Base-by-base conservation (phyloP, 2,797 vertebrate genomes). In the Brachyrhaphis roseni region DNA sequence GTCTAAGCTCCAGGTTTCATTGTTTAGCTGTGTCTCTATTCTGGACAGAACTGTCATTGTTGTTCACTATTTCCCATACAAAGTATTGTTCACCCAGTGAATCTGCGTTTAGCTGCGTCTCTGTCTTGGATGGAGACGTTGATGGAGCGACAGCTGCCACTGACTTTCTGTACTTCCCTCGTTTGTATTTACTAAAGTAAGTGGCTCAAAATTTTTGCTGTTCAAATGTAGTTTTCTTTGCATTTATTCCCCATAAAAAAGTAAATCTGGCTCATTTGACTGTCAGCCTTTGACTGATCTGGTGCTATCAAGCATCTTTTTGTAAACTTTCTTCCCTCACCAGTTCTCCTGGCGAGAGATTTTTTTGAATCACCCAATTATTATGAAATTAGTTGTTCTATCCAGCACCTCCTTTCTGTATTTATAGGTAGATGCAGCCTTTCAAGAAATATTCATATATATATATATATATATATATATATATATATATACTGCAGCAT, bases 381-480 rank as follows among this genome's bases (percentile, higher is more conserved):
- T 39, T 39, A 39, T 39, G 36, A 66, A 66, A 23, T 11, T 82
- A 89, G 49, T 51, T 31, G 90, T 90, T 90, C 81, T 77, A 84
- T 84, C 76, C 43, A 28, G 64, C 82, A 84, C 62, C 78, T 75
- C 74, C 74, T 78, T 78, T 34, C 77, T 68, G 75, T 72, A 59
- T 90, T 89, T 84, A 83, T 81, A 85, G 79, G 82, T 85, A 90
- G 80, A 90, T n/a, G 87, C 78, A 78, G 68, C 4, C 2, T n/a
- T 55, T 11, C 26, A n/a, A 55, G 0, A 55, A 51, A 51, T 3
- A 26, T 23, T 51, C 20, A 26, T 23, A 8, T 51, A 12, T 12
- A 45, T 45, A 45, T 12, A 45, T 12, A 45, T 43, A 45, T 45
- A 45, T 13, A 46, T 46, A 45, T 45, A 43, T 43, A 43, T 45